Evolutionary conservation across 2,797 vertebrate genomes (phyloP).

Genomic region (Clarias platycephalus): DNA sequence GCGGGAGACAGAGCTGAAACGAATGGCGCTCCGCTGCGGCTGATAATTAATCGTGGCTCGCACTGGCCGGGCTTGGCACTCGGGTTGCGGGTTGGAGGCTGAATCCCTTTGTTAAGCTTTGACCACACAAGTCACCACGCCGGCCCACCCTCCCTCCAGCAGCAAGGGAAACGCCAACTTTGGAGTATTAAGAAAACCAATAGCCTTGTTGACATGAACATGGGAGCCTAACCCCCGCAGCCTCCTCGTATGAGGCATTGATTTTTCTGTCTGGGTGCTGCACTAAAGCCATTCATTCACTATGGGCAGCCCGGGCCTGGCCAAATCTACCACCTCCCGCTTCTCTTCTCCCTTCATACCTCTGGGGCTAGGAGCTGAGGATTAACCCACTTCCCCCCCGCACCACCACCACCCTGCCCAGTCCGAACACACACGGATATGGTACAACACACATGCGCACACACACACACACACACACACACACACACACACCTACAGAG

Average conservation of each 20-base stretch:
- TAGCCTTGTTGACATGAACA: constrained; percentile 99
- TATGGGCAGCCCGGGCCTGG: constrained; percentile 77
- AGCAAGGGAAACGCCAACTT: constrained; percentile 92
- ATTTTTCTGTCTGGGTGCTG: constrained; percentile 95
- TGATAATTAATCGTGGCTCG: constrained; percentile 79
- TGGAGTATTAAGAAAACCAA: constrained; percentile 98
- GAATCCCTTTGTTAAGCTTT: constrained; percentile 89
- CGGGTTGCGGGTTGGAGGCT: constrained; percentile 75
- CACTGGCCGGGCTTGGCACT: constrained; percentile 62
- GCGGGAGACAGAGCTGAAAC: constrained; percentile 69
- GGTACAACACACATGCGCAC: constrained; percentile 3
- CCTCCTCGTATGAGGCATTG: constrained; percentile 99
- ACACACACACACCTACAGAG: constrained; percentile 65
- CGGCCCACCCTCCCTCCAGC: constrained; percentile 75
- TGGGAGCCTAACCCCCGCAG: constrained; percentile 97
- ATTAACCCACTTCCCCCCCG: constrained; percentile 76
- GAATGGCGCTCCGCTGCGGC: constrained; percentile 70
- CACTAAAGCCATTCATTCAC: constrained; percentile 97
- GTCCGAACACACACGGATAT: background rate
- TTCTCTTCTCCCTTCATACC: constrained; percentile 75
- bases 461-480: constrained; percentile 16
- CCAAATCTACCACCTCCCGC: constrained; percentile 75
- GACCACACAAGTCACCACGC: constrained; percentile 89
- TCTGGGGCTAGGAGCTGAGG: constrained; percentile 86
- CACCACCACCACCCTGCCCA: background rate